Evolutionary conservation across 2,113 vertebrate genomes (phyloP).

Genomic region (Piprites chloris): DNA sequence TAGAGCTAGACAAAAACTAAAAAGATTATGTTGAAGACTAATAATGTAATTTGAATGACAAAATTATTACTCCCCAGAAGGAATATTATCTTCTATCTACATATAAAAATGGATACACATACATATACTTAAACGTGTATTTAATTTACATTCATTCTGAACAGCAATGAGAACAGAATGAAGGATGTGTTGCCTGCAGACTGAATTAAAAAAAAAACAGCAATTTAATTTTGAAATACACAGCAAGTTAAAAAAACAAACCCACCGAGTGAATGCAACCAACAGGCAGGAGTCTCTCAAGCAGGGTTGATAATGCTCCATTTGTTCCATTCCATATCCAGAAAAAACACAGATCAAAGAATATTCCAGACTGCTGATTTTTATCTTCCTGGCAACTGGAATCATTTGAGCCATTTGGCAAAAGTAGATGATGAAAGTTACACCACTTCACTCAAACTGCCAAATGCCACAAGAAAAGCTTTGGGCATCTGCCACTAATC

Average conservation of each 20-base stretch:
- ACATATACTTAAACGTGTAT: neutral
- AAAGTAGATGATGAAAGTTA: slow-evolving; percentile 1
- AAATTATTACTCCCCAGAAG: neutral
- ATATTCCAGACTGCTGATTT: slow-evolving; percentile 24
- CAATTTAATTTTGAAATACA: slow-evolving; percentile 13
- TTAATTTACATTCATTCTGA: slow-evolving; percentile 20
- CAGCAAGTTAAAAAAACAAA: neutral
- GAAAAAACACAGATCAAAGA: neutral
- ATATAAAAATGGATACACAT: neutral
- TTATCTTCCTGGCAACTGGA: slow-evolving; percentile 18
- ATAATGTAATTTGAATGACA: neutral
- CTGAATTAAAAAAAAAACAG: neutral
- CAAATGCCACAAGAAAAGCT: slow-evolving; percentile 49
- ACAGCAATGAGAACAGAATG: slow-evolving; percentile 9
- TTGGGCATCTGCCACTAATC: slow-evolving; percentile 36
- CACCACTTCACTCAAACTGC: slow-evolving; percentile 16
- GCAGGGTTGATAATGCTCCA: neutral
- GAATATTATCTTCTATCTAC: neutral
- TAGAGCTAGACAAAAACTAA: neutral
- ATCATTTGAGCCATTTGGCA: slow-evolving; percentile 13
- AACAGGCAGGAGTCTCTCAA: neutral
- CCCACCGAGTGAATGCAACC: neutral
- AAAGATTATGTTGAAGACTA: neutral
- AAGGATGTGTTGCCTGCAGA: slow-evolving; percentile 14
- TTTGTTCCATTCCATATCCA: neutral